Conservation (phyloP, 2,113 vertebrate genomes). For the Mohoua ochrocephala region DNA sequence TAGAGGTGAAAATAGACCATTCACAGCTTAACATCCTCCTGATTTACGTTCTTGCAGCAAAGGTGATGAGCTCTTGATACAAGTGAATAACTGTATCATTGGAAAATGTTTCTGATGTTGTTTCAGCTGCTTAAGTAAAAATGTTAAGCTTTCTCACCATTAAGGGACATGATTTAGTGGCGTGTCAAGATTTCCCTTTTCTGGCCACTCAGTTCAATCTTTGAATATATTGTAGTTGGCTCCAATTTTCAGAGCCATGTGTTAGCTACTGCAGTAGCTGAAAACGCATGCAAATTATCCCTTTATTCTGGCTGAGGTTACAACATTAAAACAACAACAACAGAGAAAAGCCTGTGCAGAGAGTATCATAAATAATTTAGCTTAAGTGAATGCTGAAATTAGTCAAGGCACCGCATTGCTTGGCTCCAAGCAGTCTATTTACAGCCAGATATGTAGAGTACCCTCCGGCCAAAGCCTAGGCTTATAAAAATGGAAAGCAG, state of each 20-base stretch:
- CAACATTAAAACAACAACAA: conserved; percentile 50
- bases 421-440: conserved; percentile 71
- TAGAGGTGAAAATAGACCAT: not conserved
- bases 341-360: not conserved
- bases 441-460: conserved; percentile 70
- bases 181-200: conserved; percentile 37
- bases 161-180: conserved; percentile 51
- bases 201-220: conserved; percentile 7
- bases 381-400: conserved; percentile 80
- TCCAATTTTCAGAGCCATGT: not conserved
- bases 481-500: conserved; percentile 72
- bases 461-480: conserved; percentile 63
- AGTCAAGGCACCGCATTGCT: conserved; percentile 72
- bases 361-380: conserved; percentile 78
- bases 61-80: conserved; percentile 18
- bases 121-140: conserved; percentile 67
- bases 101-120: conserved; percentile 54
- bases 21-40: not conserved
- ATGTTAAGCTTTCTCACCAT: conserved; percentile 32
- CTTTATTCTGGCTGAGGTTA: conserved; percentile 33
- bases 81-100: conserved; percentile 28
- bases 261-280: conserved; percentile 44
- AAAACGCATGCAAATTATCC: conserved; percentile 42
- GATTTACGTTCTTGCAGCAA: not conserved
- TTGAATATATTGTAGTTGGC: conserved; percentile 17